Base-by-base conservation (phyloP, 2,113 vertebrate species). In the Toxotes chatareus region DNA sequence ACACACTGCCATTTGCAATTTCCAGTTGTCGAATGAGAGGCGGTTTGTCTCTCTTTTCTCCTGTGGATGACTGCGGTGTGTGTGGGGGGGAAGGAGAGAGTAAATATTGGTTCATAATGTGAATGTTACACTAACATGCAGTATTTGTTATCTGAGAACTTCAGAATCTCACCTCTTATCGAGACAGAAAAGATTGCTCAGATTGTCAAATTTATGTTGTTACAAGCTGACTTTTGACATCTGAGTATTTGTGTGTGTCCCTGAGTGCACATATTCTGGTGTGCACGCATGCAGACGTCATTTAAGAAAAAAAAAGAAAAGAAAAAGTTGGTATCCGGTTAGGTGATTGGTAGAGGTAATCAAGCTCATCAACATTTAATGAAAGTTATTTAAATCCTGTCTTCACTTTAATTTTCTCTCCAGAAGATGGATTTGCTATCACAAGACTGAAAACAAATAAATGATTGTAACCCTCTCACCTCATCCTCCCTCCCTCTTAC, bases 1-100 rank as follows among this genome's bases (percentile, higher is more conserved):
- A 73, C 82, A 88, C 70, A 23, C 79, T 79, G 80, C 76, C 87
- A 80, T 85, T 83, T 88, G 80, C 82, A 90, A 81, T 85, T 90
- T 90, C 76, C 80, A 83, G 76, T 83, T 88, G 79, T 87, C 49
- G 77, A 74, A 61, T 81, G 60, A 86, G 38, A 63, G 66, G 74
- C 70, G 61, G 76, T 79, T 86, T 79, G 44, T 64, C 78, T 73
- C 51, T 69, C 31, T 76, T 68, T 79, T 66, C 74, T 44, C 3
- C 57, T 75, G 84, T 44, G 40, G 60, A 70, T 88, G 75, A 83
- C 78, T 71, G 61, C 72, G 34, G 40, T 16, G n/a, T 23, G 6
- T 69, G 36, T 72, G 76, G 61, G 21, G 47, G 59, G 36, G 17
- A 6, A 56, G 57, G 19, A 47, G 40, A 51, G 14, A 65, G 55